Conservation (phyloP, 2,888 invertebrate genomes). For the Campopleginae sp. region DNA sequence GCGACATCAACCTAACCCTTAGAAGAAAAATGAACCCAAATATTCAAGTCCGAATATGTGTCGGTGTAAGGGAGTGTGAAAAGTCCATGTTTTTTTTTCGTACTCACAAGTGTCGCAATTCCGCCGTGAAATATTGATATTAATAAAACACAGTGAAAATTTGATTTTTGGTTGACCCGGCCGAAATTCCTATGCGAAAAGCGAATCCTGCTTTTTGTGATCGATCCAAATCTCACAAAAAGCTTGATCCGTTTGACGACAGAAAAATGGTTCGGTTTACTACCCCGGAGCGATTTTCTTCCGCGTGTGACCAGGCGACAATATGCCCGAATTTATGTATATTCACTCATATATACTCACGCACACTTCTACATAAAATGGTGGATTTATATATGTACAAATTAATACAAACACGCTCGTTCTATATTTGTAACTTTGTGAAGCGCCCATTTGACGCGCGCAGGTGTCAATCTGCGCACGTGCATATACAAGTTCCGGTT, state of each 20-base stretch:
- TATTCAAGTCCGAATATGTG: constrained; percentile 3
- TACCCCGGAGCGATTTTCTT: constrained; percentile 77
- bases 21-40: constrained; percentile 20
- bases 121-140: constrained; percentile 6
- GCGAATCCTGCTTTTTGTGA: constrained; percentile 85
- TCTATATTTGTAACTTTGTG: constrained; percentile 58
- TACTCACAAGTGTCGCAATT: constrained; percentile 49
- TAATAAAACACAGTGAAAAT: constrained; percentile 52
- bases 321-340: constrained; percentile 61
- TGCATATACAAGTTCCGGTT: constrained; percentile 60
- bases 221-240: constrained; percentile 84
- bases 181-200: constrained; percentile 83
- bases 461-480: constrained; percentile 71
- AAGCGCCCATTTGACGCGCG: constrained; percentile 65
- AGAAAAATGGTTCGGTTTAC: constrained; percentile 82
- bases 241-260: constrained; percentile 84
- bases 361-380: background rate
- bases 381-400: background rate
- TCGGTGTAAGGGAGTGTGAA: constrained; percentile 14
- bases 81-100: constrained; percentile 28
- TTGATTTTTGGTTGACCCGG: constrained; percentile 74
- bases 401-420: background rate
- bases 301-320: constrained; percentile 72
- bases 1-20: constrained; percentile 13
- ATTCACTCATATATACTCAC: constrained; percentile 9